These are phyloP conservation scores for Plagiodera versicolora DNA, from an alignment of 2,888 invertebrate genomes.

Conservation along the genomic window DNA sequence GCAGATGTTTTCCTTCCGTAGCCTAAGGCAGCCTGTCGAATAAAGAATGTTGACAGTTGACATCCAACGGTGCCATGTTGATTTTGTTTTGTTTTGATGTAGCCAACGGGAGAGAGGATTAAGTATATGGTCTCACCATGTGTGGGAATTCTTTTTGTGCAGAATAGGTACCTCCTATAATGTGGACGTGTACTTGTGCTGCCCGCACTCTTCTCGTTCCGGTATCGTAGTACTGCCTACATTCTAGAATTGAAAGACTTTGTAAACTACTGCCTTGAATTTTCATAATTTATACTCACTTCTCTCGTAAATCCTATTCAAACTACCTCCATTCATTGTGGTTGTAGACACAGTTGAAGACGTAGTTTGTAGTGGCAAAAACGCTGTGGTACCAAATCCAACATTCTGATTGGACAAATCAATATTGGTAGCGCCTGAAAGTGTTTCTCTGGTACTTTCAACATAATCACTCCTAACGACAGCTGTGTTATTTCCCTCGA, in stretches of 20 bases:
- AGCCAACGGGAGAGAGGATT: no score
- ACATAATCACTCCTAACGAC: conserved; percentile 5
- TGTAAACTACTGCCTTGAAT: no score
- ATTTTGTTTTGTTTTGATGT: no score
- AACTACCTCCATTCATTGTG: not conserved
- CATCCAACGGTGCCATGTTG: no score
- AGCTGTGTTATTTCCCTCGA: conserved; percentile 6
- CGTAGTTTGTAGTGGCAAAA: not conserved
- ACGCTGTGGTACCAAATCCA: conserved; percentile 13
- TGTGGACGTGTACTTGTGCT: conserved; percentile 27
- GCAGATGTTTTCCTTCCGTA: conserved; percentile 45
- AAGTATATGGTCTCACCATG: conserved; percentile 41
- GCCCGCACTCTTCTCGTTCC: conserved; percentile 18
- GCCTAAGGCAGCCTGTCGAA: conserved; percentile 46
- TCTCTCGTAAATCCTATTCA: conserved; percentile 18
- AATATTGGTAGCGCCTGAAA: conserved; percentile 17
- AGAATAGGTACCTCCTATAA: conserved; percentile 42
- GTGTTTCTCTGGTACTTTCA: conserved; percentile 7
- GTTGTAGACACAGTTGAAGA: not conserved
- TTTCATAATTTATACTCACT: no score
- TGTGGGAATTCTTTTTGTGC: conserved; percentile 49
- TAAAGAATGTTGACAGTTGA: no score
- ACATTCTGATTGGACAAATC: conserved; percentile 23
- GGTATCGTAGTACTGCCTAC: conserved; percentile 33
- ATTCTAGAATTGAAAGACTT: no score